Evolutionary conservation across 35 echinoderm and acorn worm species (phyloP).

Genomic region (Patiria miniata): DNA sequence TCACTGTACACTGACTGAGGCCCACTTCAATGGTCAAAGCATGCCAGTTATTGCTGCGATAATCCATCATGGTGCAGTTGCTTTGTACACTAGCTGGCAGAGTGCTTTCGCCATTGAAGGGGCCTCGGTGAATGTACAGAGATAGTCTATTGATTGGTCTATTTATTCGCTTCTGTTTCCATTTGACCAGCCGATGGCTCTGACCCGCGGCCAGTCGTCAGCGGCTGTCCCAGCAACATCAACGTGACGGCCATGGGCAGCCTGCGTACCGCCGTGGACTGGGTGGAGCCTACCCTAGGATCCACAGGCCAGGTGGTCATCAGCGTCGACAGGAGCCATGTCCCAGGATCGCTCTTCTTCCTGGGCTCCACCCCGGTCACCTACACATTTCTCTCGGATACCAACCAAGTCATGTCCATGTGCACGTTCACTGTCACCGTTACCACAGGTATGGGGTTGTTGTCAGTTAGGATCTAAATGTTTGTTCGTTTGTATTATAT

Average conservation of each 20-base stretch:
- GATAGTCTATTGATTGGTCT: too few species aligned
- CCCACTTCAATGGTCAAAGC: too few species aligned
- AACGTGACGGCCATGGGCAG: constrained; percentile 24
- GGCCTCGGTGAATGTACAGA: too few species aligned
- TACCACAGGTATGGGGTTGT: background rate
- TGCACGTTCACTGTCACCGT: constrained; percentile 39
- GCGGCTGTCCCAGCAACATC: constrained; percentile 24
- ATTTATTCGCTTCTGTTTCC: too few species aligned
- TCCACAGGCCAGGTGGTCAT: background rate
- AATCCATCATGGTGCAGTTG: too few species aligned
- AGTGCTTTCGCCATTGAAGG: too few species aligned
- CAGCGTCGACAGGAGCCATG: constrained; percentile 10
- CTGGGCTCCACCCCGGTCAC: constrained; percentile 36
- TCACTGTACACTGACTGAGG: too few species aligned
- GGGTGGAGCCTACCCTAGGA: background rate
- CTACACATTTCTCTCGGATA: constrained; percentile 26
- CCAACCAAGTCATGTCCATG: background rate
- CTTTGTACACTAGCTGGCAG: too few species aligned
- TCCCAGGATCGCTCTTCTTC: constrained; percentile 15
- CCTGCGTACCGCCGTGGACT: background rate
- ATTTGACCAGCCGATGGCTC: background rate
- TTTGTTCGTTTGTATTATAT: too few species aligned
- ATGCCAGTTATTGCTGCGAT: too few species aligned
- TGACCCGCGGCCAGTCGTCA: background rate
- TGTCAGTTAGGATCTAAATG: too few species aligned